phyloP scores from a whole-genome alignment of 2,113 vertebrate species.

The Silurus asotus region DNA sequence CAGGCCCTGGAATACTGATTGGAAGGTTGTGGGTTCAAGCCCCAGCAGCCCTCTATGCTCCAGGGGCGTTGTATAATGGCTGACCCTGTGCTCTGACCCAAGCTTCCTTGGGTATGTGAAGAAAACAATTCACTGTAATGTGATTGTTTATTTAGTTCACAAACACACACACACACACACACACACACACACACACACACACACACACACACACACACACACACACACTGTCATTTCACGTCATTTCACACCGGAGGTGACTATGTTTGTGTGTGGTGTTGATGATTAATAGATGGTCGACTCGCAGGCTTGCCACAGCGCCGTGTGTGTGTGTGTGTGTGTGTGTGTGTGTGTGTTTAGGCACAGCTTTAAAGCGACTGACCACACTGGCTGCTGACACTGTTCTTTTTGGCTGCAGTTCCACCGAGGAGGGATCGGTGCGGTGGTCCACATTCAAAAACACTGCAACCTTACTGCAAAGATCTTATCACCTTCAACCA shows the following conservation, averaged over 20 bases:
- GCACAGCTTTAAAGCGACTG: conserved; percentile 27
- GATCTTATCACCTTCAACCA: not conserved
- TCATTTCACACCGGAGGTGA: conserved; percentile 26
- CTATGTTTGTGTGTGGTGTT: conserved; percentile 21
- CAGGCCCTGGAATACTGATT: too few species aligned
- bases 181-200: not conserved
- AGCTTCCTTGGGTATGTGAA: too few species aligned
- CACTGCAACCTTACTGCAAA: conserved; percentile 3
- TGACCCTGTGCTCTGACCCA: too few species aligned
- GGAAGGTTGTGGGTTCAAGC: too few species aligned
- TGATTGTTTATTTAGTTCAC: not conserved
- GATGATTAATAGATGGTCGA: conserved; percentile 48
- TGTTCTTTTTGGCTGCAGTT: conserved; percentile 49
- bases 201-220: not conserved
- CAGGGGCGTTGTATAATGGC: too few species aligned
- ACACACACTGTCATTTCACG: not conserved
- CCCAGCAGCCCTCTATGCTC: too few species aligned
- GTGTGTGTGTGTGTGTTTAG: conserved; percentile 16
- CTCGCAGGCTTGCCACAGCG: conserved; percentile 33
- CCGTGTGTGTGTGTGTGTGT: conserved; percentile 29
- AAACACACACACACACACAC: not conserved
- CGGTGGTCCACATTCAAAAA: conserved; percentile 33
- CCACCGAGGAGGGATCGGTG: conserved; percentile 27
- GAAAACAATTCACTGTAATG: not conserved
- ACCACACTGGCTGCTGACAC: conserved; percentile 42